These are phyloP conservation scores for Hippocampus comes DNA, from an alignment of 2,113 vertebrate species.

Conservation along the genomic window DNA sequence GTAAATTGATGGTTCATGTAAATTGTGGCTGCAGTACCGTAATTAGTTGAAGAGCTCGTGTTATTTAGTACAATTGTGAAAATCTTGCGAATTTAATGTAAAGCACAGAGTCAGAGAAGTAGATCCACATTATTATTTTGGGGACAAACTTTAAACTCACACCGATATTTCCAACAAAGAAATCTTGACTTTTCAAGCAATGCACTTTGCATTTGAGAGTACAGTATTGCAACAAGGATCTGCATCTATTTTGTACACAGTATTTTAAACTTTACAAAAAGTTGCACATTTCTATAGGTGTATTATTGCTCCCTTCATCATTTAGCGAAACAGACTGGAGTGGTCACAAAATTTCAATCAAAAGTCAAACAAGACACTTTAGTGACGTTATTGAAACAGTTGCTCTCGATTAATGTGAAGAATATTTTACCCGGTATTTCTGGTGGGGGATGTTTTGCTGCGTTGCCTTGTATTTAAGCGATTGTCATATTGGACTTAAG, in stretches of 20 bases:
- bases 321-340: neutral
- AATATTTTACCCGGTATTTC: neutral
- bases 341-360: neutral
- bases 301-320: neutral
- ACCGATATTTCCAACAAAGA: neutral
- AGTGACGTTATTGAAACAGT: neutral
- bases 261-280: neutral
- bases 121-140: neutral
- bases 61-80: neutral
- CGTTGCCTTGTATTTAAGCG: neutral
- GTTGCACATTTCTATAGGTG: neutral
- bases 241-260: neutral
- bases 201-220: neutral
- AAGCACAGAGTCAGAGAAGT: neutral
- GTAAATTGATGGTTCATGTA: constrained; percentile 38
- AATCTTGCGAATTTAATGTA: neutral
- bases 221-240: neutral
- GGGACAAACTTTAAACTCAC: neutral
- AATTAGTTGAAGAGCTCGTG: neutral
- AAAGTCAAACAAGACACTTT: neutral
- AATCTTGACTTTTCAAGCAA: too few relatives aligned
- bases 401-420: neutral
- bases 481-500: neutral
- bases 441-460: neutral
- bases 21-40: neutral